A percentile compares a stretch with the other conserved stretches of the same genome.
Conservation (phyloP, 2,797 vertebrate genomes). For the Erethizon dorsatum region DNA sequence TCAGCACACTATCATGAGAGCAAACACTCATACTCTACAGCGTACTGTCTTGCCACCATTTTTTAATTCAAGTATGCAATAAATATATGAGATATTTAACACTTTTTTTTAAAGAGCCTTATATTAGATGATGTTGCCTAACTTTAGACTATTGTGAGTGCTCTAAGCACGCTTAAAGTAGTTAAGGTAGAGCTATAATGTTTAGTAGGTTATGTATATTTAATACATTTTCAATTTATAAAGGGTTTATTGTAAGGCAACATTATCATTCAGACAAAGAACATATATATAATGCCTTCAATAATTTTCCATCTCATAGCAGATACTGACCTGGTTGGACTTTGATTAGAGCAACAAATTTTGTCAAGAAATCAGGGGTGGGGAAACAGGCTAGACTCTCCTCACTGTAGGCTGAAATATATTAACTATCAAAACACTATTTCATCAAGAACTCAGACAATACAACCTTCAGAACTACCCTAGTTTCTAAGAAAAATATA, state of each 20-base stretch:
- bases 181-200: background rate
- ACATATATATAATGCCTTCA: background rate
- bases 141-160: background rate
- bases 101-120: background rate
- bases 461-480: background rate
- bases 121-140: background rate
- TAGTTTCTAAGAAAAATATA: background rate
- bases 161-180: background rate
- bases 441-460: background rate
- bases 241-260: background rate
- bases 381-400: background rate
- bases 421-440: background rate
- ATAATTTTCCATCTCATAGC: background rate
- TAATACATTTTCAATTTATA: background rate
- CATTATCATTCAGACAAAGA: background rate
- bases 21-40: background rate
- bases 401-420: background rate
- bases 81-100: background rate
- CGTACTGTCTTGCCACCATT: too few species aligned
- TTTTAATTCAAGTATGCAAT: background rate
- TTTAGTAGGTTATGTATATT: background rate
- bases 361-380: background rate
- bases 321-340: background rate
- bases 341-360: background rate
- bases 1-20: background rate